Conservation (phyloP, 2,113 vertebrate genomes). For the Zosterops hypoxanthus region DNA sequence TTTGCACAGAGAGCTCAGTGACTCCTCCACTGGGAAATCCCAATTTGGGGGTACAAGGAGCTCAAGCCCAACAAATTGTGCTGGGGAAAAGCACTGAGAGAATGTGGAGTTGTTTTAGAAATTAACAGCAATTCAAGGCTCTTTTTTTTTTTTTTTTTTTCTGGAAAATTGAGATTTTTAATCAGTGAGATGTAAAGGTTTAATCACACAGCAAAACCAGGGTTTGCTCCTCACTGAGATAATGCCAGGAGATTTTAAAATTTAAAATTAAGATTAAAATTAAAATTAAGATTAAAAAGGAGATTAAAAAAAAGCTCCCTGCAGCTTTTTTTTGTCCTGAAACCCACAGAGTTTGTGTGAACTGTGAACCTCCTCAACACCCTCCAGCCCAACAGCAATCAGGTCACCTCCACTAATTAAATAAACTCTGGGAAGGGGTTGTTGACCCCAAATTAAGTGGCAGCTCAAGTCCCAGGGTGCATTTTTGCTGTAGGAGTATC, state of each 20-base stretch:
- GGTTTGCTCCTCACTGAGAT: neutral
- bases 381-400: neutral
- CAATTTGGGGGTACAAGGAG: neutral
- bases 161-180: neutral
- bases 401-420: neutral
- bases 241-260: neutral
- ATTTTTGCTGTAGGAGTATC: neutral
- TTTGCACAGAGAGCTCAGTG: slow-evolving; percentile 25
- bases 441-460: neutral
- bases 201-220: neutral
- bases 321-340: neutral
- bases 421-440: neutral
- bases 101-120: neutral
- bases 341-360: neutral
- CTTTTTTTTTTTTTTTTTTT: neutral
- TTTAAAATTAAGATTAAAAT: too few species aligned
- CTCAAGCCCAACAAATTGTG: neutral
- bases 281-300: too few species aligned
- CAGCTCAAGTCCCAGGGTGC: neutral
- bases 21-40: neutral
- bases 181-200: neutral
- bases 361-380: neutral
- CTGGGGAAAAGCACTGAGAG: neutral
- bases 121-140: neutral
- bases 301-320: neutral